Evolutionary conservation across 1,140 invertebrate genomes (phyloP).

Genomic region (Ips typographus): DNA sequence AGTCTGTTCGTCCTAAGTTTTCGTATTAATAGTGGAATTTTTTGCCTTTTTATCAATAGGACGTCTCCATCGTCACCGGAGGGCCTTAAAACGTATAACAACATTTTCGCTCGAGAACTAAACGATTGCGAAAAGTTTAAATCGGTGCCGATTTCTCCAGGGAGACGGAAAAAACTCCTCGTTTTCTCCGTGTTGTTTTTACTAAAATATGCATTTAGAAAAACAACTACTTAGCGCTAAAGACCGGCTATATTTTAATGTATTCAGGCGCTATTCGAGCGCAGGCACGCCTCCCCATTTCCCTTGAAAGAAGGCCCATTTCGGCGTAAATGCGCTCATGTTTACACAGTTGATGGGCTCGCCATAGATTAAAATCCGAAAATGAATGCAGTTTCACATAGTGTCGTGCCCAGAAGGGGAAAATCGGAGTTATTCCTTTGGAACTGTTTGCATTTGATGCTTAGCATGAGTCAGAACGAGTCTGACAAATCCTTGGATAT

Average conservation of each 20-base stretch:
- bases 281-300: conserved; percentile 11
- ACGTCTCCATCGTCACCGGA: neutral
- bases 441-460: neutral
- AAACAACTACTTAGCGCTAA: conserved; percentile 14
- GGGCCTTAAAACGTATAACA: neutral
- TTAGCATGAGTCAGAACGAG: no score
- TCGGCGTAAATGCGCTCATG: conserved; percentile 19
- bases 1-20: conserved; percentile 2
- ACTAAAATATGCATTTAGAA: conserved; percentile 4
- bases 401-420: conserved; percentile 4
- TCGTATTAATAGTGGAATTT: conserved; percentile 8
- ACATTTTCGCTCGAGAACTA: neutral
- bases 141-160: no score
- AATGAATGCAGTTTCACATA: conserved; percentile 24
- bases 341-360: conserved; percentile 27
- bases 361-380: conserved; percentile 25
- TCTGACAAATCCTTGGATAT: no score
- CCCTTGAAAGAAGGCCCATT: conserved; percentile 22
- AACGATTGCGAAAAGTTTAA: no score
- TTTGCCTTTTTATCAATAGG: conserved; percentile 1
- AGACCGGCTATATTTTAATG: conserved; percentile 22
- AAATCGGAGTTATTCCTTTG: conserved; percentile 1
- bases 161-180: neutral
- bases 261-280: conserved; percentile 12
- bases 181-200: neutral